Evolutionary conservation across 2,797 vertebrate species (phyloP).

Genomic region (Ispidina lecontei): DNA sequence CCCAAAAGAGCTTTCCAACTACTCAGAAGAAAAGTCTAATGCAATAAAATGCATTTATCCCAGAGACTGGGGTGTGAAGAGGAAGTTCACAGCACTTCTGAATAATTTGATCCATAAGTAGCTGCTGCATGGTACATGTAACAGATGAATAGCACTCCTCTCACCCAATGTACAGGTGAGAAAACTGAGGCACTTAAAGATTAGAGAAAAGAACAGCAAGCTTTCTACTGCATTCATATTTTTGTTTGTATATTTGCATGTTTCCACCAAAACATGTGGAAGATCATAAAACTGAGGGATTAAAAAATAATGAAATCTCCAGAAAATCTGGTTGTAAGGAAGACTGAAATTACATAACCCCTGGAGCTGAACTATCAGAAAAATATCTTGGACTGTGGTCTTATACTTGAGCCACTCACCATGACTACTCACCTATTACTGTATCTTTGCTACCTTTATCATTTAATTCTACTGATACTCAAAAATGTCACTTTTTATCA

Average conservation of each 20-base stretch:
- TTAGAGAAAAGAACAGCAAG: background rate
- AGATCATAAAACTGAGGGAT: background rate
- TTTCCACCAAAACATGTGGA: background rate
- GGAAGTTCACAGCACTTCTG: background rate
- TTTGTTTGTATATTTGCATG: background rate
- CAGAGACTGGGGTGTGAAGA: background rate
- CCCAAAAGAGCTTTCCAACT: background rate
- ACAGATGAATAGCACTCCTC: background rate
- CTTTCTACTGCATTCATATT: background rate
- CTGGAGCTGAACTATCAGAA: background rate
- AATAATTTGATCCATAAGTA: background rate
- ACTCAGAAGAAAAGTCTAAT: background rate
- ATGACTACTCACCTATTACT: background rate
- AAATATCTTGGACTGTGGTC: background rate
- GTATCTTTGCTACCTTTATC: background rate
- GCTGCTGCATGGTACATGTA: background rate
- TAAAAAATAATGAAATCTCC: background rate
- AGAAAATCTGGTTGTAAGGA: background rate
- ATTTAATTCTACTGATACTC: background rate
- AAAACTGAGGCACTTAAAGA: background rate
- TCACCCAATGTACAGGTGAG: rapidly evolving
- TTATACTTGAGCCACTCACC: background rate
- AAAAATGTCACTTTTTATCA: background rate
- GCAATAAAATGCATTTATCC: background rate
- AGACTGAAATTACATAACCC: background rate